These are phyloP conservation scores for Aphaenogaster ashmeadi DNA, from an alignment of 1,140 invertebrate species.

Conservation along the genomic window DNA sequence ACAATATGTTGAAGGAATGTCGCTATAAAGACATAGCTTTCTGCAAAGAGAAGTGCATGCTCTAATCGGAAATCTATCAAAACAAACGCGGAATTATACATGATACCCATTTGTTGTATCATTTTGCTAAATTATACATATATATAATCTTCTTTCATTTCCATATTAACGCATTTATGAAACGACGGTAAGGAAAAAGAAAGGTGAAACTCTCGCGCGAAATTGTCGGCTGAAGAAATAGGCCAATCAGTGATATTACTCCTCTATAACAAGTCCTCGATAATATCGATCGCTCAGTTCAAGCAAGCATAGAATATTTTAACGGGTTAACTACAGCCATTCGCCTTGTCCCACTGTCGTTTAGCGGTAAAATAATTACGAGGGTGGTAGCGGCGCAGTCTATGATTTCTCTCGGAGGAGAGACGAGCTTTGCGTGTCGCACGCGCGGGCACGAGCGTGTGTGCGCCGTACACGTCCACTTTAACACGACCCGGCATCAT, in stretches of 20 bases:
- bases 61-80: neutral
- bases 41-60: neutral
- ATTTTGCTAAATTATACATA: neutral
- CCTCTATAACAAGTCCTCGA: neutral
- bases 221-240: neutral
- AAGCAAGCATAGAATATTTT: constrained; percentile 3
- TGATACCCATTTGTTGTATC: neutral
- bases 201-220: neutral
- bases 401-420: constrained; percentile 60
- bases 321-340: constrained; percentile 47
- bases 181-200: neutral
- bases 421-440: constrained; percentile 67
- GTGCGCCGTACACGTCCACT: constrained; percentile 43
- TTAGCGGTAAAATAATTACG: constrained; percentile 73
- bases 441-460: constrained; percentile 36
- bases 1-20: constrained; percentile 10
- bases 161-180: neutral
- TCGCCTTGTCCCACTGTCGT: constrained; percentile 22
- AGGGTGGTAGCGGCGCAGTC: constrained; percentile 58
- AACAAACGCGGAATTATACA: constrained; percentile 5
- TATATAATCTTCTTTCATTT: too few species aligned
- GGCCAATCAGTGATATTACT: neutral
- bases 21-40: constrained; percentile 11
- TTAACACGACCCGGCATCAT: constrained; percentile 44
- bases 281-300: neutral